A percentile compares a stretch with the other conserved stretches of the same genome.
Conservation (phyloP, 2,113 vertebrate species). For the Isichthys henryi region DNA sequence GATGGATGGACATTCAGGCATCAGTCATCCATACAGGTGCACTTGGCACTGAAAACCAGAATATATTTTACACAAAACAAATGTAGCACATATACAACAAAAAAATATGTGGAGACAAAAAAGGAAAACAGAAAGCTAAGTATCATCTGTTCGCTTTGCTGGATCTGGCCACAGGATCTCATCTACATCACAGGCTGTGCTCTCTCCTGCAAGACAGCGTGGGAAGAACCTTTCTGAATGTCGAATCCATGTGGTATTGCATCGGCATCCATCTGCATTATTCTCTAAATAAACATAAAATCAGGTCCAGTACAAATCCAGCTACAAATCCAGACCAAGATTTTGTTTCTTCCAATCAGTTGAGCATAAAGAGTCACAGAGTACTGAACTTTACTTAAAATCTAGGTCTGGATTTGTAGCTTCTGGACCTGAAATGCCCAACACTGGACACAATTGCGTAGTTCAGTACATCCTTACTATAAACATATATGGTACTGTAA, state of each 20-base stretch:
- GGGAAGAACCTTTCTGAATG: neutral
- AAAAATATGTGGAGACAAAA: neutral
- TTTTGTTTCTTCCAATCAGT: too few species aligned
- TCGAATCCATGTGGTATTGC: neutral
- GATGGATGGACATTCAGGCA: neutral
- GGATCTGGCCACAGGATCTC: neutral
- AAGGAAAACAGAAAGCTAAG: too few species aligned
- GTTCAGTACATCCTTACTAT: neutral
- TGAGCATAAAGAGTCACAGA: neutral
- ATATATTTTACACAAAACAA: neutral
- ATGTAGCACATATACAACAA: neutral
- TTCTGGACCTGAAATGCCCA: too few species aligned
- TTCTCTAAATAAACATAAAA: too few species aligned
- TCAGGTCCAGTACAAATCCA: too few species aligned
- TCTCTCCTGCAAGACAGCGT: conserved; percentile 7
- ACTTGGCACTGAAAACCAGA: neutral
- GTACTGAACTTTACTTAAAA: too few species aligned
- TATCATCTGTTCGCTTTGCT: neutral
- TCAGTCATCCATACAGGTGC: neutral
- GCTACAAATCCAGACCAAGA: too few species aligned
- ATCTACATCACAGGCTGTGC: conserved; percentile 9
- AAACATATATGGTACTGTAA: too few species aligned
- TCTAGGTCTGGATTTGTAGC: too few species aligned
- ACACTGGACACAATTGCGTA: conserved; percentile 12
- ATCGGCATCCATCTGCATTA: neutral